phyloP scores from a whole-genome alignment of 1,140 invertebrate species.

The Carposina sasakii region DNA sequence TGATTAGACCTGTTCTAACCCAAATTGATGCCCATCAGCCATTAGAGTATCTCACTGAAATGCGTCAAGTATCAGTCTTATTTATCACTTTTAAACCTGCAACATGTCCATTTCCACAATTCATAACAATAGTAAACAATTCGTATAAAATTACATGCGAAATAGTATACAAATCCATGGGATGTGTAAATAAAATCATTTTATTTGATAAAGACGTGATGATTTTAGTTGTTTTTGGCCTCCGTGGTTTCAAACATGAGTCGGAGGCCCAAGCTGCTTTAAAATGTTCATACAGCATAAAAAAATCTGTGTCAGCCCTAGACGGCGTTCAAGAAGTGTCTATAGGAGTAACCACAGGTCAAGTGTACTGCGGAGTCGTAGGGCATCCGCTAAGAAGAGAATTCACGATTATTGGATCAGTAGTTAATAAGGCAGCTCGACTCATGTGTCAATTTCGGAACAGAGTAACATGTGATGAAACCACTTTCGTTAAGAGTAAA shows the following conservation, averaged over 20 bases:
- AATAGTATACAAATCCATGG: conserved; percentile 71
- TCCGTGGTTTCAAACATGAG: conserved; percentile 81
- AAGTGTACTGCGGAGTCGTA: conserved; percentile 84
- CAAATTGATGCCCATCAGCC: conserved; percentile 78
- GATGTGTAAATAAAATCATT: conserved; percentile 83
- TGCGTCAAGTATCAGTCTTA: conserved; percentile 79
- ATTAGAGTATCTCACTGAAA: conserved; percentile 80
- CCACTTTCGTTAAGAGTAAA: conserved; percentile 74
- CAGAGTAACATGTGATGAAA: conserved; percentile 75
- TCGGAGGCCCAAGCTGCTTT: conserved; percentile 79
- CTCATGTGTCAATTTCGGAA: conserved; percentile 81
- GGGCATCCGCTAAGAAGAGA: conserved; percentile 82
- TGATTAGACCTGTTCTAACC: conserved; percentile 73
- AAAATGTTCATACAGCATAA: conserved; percentile 76
- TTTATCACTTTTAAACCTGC: conserved; percentile 77
- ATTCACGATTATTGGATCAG: conserved; percentile 83
- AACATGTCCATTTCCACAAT: conserved; percentile 48
- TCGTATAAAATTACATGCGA: conserved; percentile 62
- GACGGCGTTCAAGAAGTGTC: conserved; percentile 74
- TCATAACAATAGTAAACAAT: conserved; percentile 62
- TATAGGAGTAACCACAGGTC: conserved; percentile 77
- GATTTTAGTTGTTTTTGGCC: conserved; percentile 82
- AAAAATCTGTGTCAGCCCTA: conserved; percentile 66
- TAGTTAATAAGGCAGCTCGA: conserved; percentile 84
- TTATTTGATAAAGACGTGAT: conserved; percentile 85